A percentile compares a stretch with the other conserved stretches of the same genome.
Conservation (phyloP, 1,140 invertebrate genomes). For the Drosophila prosaltans region DNA sequence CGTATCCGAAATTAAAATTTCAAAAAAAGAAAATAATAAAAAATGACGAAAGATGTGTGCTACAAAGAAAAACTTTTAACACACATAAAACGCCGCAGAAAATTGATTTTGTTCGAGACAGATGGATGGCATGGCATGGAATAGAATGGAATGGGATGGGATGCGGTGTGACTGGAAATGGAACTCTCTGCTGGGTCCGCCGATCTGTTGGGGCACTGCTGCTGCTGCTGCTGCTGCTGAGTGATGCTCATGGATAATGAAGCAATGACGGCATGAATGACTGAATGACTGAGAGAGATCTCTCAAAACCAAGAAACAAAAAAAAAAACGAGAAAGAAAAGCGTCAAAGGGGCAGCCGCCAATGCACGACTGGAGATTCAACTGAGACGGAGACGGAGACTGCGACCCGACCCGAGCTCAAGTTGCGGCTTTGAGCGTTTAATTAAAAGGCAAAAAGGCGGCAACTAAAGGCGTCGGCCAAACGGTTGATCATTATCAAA, state of each 20-base stretch:
- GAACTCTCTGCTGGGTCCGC: slow-evolving; percentile 3
- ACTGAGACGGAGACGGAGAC: neutral
- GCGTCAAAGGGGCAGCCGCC: slow-evolving; percentile 63
- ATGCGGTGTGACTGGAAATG: slow-evolving; percentile 13
- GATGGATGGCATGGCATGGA: slow-evolving; percentile 34
- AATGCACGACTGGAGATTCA: slow-evolving; percentile 26
- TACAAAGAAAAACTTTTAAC: slow-evolving; percentile 36
- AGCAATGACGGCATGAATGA: slow-evolving; percentile 66
- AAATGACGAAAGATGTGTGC: slow-evolving; percentile 49
- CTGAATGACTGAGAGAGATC: slow-evolving; percentile 45
- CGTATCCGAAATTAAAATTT: slow-evolving; percentile 51
- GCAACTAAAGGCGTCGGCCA: slow-evolving; percentile 19
- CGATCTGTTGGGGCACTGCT: slow-evolving; percentile 32
- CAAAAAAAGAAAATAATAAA: slow-evolving; percentile 43
- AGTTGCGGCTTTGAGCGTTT: slow-evolving; percentile 68
- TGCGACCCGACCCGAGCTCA: slow-evolving; percentile 36
- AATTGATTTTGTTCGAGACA: slow-evolving; percentile 58
- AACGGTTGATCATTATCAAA: slow-evolving; percentile 21
- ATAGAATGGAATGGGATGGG: slow-evolving; percentile 28
- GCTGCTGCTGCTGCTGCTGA: slow-evolving; percentile 41
- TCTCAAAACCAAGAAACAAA: slow-evolving; percentile 1
- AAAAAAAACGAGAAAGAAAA: slow-evolving; percentile 41
- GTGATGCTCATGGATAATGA: slow-evolving; percentile 80
- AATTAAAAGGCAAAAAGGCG: slow-evolving; percentile 63
- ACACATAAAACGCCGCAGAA: slow-evolving; percentile 40